A percentile compares a stretch with the other conserved stretches of the same genome.
phyloP scores from a whole-genome alignment of 2,113 vertebrate species.

The Cyphotilapia sp. region DNA sequence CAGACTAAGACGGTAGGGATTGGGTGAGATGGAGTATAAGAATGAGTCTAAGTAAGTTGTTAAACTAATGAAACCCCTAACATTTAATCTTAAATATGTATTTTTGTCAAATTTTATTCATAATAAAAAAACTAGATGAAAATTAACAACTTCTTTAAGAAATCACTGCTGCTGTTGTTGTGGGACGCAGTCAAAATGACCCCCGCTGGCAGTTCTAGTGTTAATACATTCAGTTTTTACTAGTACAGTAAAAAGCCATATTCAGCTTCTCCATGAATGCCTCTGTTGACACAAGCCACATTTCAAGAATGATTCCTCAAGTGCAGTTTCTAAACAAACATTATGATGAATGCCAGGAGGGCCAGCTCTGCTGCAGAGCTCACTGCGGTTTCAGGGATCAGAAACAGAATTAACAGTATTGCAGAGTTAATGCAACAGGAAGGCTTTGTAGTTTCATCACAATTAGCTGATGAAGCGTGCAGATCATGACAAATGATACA shows the following conservation, averaged over 20 bases:
- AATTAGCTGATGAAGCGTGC: neutral
- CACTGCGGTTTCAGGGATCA: accelerated
- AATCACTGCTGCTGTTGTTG: neutral
- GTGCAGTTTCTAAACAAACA: neutral
- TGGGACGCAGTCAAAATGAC: neutral
- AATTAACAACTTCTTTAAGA: neutral
- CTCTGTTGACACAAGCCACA: neutral
- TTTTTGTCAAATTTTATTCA: neutral
- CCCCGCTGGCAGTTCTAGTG: neutral
- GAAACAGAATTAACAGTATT: neutral
- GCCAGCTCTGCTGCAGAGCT: neutral
- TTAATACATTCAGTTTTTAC: neutral
- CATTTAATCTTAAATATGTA: neutral
- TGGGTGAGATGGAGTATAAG: neutral
- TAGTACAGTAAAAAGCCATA: neutral
- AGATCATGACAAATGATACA: neutral
- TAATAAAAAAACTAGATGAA: neutral
- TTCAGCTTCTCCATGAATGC: neutral
- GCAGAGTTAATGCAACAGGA: neutral
- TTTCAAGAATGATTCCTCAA: neutral
- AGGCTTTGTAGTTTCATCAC: neutral
- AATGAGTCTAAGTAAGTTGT: neutral
- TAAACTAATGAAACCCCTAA: neutral
- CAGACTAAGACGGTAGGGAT: neutral
- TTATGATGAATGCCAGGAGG: neutral